Conservation (phyloP, 2,113 vertebrate genomes). For the Anguilla rostrata region DNA sequence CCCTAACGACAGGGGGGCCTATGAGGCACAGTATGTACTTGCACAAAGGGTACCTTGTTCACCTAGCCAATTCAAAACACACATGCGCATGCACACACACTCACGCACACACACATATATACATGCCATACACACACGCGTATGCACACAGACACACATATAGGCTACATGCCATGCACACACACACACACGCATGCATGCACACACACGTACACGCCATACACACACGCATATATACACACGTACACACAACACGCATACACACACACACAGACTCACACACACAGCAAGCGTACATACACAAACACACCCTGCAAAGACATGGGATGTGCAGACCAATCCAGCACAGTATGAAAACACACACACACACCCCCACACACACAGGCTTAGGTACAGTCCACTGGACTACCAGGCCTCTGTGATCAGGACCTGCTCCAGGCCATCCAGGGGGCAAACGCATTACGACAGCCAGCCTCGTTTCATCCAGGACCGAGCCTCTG, state of each 20-base stretch:
- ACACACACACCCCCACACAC: background rate
- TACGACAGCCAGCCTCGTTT: background rate
- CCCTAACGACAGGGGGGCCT: background rate
- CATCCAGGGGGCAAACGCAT: background rate
- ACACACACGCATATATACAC: background rate
- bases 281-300: no score
- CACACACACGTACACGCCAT: background rate
- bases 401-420: background rate
- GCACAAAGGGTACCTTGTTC: conserved; percentile 16
- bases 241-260: background rate
- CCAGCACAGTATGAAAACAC: background rate
- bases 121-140: no score
- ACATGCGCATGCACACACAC: background rate
- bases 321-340: background rate
- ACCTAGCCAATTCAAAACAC: background rate
- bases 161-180: no score
- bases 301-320: background rate
- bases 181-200: no score
- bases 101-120: no score
- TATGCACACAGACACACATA: no score
- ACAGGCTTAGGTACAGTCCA: background rate
- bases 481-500: background rate
- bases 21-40: background rate
- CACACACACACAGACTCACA: no score
- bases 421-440: background rate